Base-by-base conservation (phyloP, 2,888 invertebrate genomes). In the Leptinotarsa tumamoca region DNA sequence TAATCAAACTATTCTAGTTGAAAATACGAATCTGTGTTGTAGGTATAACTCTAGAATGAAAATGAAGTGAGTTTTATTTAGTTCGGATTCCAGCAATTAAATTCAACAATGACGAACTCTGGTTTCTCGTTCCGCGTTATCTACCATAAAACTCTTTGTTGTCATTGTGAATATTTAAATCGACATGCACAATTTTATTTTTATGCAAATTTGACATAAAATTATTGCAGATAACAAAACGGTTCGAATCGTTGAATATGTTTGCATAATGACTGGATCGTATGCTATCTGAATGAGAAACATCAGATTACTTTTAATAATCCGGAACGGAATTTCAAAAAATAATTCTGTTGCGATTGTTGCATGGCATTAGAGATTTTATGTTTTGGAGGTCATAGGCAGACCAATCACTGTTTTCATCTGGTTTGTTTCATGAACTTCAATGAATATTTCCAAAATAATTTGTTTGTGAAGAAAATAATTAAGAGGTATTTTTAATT, bases 181-280 rank as follows among this genome's bases (percentile, higher is more conserved):
- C 63, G 63, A 63, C 63, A 33, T 63, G 63, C 33, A 63, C n/a
- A 33, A 63, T 63, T 63, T 63, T 33, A 63, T 63, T 27, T 63
- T 70, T 58, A 70, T 70, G 69, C 69, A 70, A 70, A 70, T 70
- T 70, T 23, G 5, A 43, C 27, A 70, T 70, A 58, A 56, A 70
- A 58, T 70, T 43, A 70, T 43, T 18, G 69, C 69, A 49, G 69
- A 56, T 70, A 70, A 70, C 58, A 58, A 58, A 58, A 58, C 58
- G 43, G n/a, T 70, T 70, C 58, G 69, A 43, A 52, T 63, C 21
- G 58, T 49, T 33, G 69, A 70, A 70, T 58, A 52, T 52, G 56
- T 70, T 70, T 70, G 58, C 58, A 58, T 70, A 70, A 56, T 70
- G 49, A 58, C 58, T 58, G 69, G 18, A 33, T 63, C 4, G 27